Evolutionary conservation across 2,888 invertebrate genomes (phyloP), one percentile per base, ranked within the genome.

Genomic region (Hydrotaea diabolus): DNA sequence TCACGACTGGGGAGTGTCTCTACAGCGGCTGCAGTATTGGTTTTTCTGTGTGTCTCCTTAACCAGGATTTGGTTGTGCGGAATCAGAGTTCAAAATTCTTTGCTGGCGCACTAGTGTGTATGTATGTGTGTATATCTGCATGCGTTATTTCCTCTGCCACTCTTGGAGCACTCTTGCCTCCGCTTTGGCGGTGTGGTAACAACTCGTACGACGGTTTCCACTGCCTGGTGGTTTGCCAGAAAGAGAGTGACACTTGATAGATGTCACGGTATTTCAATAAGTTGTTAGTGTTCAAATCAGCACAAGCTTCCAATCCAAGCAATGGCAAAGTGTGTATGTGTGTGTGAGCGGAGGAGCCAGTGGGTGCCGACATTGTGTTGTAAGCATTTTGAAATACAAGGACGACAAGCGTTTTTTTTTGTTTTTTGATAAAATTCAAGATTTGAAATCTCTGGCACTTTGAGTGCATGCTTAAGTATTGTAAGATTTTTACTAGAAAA

Each of bases 181-280:
- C 66, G 53, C 49, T 76, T 31, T 13, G 17, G 26, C 49, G 49
- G n/a, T 49, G n/a, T n/a, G n/a, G n/a, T n/a, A 49, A 49, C 15
- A 49, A n/a, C 13, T 49, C 49, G 21, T 23, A 26, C 19, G 26
- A 59, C 23, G 59, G 23, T 59, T 26, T 23, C 19, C 59, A 59
- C 15, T 59, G 8, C 15, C 59, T 59, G 59, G 26, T 59, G 59
- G 59, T 59, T 26, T 23, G 23, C 59, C 59, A 4, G 23, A 11
- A 9, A 2, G 23, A 59, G 59, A 59, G 59, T 59, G 59, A 23
- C 59, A 59, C 26, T 59, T 59, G 59, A 59, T 59, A 59, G 59
- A 59, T 59, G 59, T 59, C 59, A 59, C 15, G 4, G 26, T 23
- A 59, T 59, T 59, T 23, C 59, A 59, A 59, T 59, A 59, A 59